Evolutionary conservation across 2,797 vertebrate species (phyloP).

Genomic region (Trematomus bernacchii): DNA sequence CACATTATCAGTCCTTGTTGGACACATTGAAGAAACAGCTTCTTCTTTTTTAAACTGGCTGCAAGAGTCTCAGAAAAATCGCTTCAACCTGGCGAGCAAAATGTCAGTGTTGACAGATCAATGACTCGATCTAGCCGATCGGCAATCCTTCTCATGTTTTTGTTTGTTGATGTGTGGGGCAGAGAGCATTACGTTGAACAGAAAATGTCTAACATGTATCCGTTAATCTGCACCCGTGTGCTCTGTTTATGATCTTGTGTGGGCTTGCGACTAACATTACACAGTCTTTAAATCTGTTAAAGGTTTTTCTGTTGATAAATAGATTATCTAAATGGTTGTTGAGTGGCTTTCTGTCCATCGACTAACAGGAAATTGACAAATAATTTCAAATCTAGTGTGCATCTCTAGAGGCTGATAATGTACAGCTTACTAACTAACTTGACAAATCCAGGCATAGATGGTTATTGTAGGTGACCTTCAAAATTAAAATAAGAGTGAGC

Average conservation of each 20-base stretch:
- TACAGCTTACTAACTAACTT: neutral
- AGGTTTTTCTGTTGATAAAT: neutral
- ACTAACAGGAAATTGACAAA: neutral
- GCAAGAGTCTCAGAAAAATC: slow-evolving; percentile 36
- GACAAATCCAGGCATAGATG: neutral
- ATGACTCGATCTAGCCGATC: slow-evolving; percentile 1
- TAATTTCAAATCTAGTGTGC: neutral
- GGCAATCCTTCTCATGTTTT: slow-evolving; percentile 18
- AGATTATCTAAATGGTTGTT: neutral
- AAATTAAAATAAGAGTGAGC: neutral
- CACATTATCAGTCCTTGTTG: slow-evolving; percentile 51
- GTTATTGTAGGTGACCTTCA: neutral
- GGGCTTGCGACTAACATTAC: neutral
- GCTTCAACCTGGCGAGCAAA: slow-evolving; percentile 36
- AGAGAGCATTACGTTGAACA: neutral
- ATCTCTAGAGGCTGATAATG: neutral
- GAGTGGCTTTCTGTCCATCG: neutral
- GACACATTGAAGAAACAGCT: slow-evolving; percentile 47
- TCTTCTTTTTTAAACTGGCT: slow-evolving; percentile 18
- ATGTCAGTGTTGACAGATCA: slow-evolving; percentile 38
- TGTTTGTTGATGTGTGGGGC: neutral
- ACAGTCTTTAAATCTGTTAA: neutral
- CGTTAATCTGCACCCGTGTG: slow-evolving; percentile 1
- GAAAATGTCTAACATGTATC: slow-evolving; percentile 8
- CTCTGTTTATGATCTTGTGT: neutral